Evolutionary conservation across 2,888 invertebrate species (phyloP).

Genomic region (Saturnia japonica): DNA sequence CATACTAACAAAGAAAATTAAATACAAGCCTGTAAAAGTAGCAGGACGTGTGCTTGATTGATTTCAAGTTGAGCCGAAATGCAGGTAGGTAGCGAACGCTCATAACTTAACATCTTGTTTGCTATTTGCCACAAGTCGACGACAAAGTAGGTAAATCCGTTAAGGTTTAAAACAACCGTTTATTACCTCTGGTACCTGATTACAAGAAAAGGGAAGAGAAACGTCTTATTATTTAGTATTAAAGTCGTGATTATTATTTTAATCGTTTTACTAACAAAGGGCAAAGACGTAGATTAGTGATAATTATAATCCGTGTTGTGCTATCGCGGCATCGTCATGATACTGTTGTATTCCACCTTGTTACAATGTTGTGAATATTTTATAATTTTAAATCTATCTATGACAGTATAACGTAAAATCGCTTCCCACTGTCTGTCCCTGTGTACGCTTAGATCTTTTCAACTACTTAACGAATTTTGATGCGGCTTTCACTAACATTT

Average conservation of each 20-base stretch:
- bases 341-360: conserved; percentile 38
- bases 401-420: too few relatives aligned
- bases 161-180: conserved; percentile 33
- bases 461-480: too few relatives aligned
- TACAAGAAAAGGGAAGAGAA: conserved; percentile 49
- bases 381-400: too few relatives aligned
- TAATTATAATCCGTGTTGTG: conserved; percentile 55
- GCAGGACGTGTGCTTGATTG: background rate
- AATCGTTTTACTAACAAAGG: conserved; percentile 71
- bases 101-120: conserved; percentile 26
- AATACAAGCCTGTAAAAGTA: too few relatives aligned
- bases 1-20: too few relatives aligned
- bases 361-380: too few relatives aligned
- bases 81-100: conserved; percentile 3
- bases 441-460: too few relatives aligned
- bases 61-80: background rate
- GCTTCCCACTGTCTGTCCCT: too few relatives aligned
- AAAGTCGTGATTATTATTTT: conserved; percentile 76
- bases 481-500: too few relatives aligned
- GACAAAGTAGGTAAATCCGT: conserved; percentile 34
- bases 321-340: conserved; percentile 42
- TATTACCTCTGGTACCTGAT: conserved; percentile 35
- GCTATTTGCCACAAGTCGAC: conserved; percentile 30
- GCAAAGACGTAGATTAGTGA: conserved; percentile 59
- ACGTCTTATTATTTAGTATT: conserved; percentile 62